Base-by-base conservation (phyloP, 2,888 invertebrate genomes). In the Lepetodrilus schrolli region DNA sequence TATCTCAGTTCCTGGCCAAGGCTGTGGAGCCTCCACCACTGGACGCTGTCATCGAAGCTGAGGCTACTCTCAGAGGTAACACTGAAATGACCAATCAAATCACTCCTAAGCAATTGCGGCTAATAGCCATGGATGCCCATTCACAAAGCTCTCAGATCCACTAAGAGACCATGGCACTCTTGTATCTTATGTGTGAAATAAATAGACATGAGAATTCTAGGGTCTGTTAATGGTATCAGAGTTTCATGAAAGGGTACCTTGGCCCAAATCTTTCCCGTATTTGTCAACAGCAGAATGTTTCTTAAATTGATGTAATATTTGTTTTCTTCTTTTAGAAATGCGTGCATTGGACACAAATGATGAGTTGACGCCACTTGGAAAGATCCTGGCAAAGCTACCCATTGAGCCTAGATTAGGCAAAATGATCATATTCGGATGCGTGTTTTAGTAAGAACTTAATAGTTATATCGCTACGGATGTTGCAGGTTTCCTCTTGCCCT, bases 21-120 rank as follows among this genome's bases (percentile, higher is more conserved):
- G 92, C 92, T 5, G 94, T 98, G 23, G 97, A 99, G 89, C 97
- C 98, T 0, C 99, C 99, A 47, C 98, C 98, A 17, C 93, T 98
- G 78, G 99, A 99, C 91, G 97, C 98, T 34, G 98, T 99, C 13
- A 98, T 99, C 83, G 99, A 99, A 90, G 98, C 99, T 0, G 98
- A 98, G 92, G 97, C 96, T 49, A 88, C 93, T 77, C 90, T 94
- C 1, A 88, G 90, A 87, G 91, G 92, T 92, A 72, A n/a, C n/a
- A n/a, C n/a, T n/a, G n/a, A n/a, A n/a, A n/a, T n/a, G n/a, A n/a
- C n/a, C n/a, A n/a, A n/a, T n/a, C n/a, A n/a, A n/a, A n/a, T n/a
- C n/a, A n/a, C n/a, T n/a, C n/a, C n/a, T n/a, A n/a, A n/a, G n/a
- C n/a, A n/a, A n/a, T n/a, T n/a, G n/a, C n/a, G n/a, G n/a, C n/a